Evolutionary conservation across 2,113 vertebrate genomes (phyloP), one percentile per base, ranked within the genome.

Genomic region (Azemiops feae): DNA sequence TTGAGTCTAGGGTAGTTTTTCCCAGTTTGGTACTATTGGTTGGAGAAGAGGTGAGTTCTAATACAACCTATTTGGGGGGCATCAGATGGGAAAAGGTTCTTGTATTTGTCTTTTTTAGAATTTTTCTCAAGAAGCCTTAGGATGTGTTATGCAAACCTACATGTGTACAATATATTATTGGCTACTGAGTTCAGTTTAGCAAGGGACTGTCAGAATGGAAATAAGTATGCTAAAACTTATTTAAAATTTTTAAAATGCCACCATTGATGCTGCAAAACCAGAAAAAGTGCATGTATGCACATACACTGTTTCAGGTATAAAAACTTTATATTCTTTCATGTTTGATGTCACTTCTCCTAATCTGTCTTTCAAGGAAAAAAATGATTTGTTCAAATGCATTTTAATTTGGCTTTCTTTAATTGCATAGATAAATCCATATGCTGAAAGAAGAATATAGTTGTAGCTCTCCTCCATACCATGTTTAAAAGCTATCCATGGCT

Each of bases 31-130:
- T 81, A 81, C 74, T 43, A 39, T 22, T 43, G 18, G 7, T 81
- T 81, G 74, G 18, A 22, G 74, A 81, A 81, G 7, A 22, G 7
- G 18, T 22, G 34, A 39, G 34, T 81, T 81, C 34, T 9, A 81
- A 81, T 39, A 18, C 34, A 81, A 9, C 69, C 16, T 0, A 60
- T 89, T 69, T 57, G 74, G 45, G 27, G 34, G 4, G 0, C 0
- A 18, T 85, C 81, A 0, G 0, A 53, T 89, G 12, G 47, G 27
- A 45, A 52, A 50, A 52, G 12, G 22, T 22, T 52, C 93, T 92
- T 89, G 34, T 34, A 34, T 39, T 81, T 81, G 7, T 39, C 18
- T 18, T 81, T 39, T 39, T 39, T 22, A 81, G 0, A 1, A 20
- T 94, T 85, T 52, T 91, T 94, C 11, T 74, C 74, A 16, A 57